phyloP scores from a whole-genome alignment of 2,797 vertebrate genomes.

The Rallus crepitans region DNA sequence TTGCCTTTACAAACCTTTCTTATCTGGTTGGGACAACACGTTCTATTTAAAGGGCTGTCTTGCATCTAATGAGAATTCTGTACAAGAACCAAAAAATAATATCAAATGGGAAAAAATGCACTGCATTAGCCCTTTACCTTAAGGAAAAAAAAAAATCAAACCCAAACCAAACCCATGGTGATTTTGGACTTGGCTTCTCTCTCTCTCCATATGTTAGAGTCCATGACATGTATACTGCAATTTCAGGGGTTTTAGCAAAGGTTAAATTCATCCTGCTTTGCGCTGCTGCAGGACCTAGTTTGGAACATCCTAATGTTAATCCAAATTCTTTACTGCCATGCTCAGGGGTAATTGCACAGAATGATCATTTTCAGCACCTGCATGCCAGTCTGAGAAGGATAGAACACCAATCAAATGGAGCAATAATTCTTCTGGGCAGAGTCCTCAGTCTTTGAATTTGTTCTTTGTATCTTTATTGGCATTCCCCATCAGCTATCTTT shows the following conservation, averaged over 20 bases:
- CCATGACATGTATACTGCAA: not conserved
- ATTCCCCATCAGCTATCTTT: not conserved
- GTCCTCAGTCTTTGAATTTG: not conserved
- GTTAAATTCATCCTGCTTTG: not conserved
- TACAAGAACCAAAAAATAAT: not conserved
- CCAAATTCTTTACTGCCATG: not conserved
- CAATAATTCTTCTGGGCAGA: not conserved
- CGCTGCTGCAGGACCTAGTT: not conserved
- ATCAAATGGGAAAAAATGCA: not conserved
- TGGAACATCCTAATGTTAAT: not conserved
- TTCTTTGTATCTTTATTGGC: not conserved
- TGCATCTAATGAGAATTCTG: not conserved
- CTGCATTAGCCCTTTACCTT: not conserved
- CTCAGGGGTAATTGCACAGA: not conserved
- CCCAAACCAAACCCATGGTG: too few species aligned
- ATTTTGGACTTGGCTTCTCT: not conserved
- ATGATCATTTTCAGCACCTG: not conserved
- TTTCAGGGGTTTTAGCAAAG: not conserved
- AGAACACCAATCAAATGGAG: not conserved
- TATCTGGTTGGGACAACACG: not conserved
- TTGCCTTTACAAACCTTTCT: constrained; percentile 18
- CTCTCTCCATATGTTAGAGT: not conserved
- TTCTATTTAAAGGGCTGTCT: not conserved
- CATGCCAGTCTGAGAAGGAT: not conserved
- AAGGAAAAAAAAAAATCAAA: not conserved